These are phyloP conservation scores for Apodemia duryi DNA, from an alignment of 2,888 invertebrate species.

Conservation along the genomic window DNA sequence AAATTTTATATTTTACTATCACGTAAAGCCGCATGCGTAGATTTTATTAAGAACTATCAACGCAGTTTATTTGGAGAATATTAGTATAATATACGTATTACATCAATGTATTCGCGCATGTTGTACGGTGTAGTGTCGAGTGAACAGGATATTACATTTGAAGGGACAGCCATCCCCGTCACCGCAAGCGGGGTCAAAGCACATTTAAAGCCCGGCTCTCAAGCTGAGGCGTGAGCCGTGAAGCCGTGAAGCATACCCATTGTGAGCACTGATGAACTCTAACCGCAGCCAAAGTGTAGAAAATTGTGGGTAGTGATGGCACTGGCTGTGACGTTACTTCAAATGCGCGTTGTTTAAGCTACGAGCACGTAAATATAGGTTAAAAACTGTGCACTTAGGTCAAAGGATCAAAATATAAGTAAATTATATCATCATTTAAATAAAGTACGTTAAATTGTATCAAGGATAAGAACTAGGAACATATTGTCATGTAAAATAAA, in stretches of 20 bases:
- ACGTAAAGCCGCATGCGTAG: too few relatives aligned
- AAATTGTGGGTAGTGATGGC: not conserved
- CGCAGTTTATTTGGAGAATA: not conserved
- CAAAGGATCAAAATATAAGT: too few relatives aligned
- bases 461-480: too few relatives aligned
- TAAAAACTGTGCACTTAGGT: not conserved
- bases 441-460: too few relatives aligned
- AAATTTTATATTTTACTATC: too few relatives aligned
- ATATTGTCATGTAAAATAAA: too few relatives aligned
- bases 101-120: too few relatives aligned
- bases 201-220: conserved; percentile 16
- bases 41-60: too few relatives aligned
- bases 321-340: not conserved
- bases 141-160: conserved; percentile 8
- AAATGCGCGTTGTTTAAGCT: not conserved
- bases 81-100: too few relatives aligned
- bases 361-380: not conserved
- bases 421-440: too few relatives aligned
- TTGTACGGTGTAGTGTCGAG: not conserved
- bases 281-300: conserved; percentile 16
- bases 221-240: conserved; percentile 17
- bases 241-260: conserved; percentile 19
- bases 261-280: conserved; percentile 18
- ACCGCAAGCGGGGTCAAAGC: conserved; percentile 20
- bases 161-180: not conserved